Conservation (phyloP, 2,797 vertebrate genomes). For the Sylvia borin region DNA sequence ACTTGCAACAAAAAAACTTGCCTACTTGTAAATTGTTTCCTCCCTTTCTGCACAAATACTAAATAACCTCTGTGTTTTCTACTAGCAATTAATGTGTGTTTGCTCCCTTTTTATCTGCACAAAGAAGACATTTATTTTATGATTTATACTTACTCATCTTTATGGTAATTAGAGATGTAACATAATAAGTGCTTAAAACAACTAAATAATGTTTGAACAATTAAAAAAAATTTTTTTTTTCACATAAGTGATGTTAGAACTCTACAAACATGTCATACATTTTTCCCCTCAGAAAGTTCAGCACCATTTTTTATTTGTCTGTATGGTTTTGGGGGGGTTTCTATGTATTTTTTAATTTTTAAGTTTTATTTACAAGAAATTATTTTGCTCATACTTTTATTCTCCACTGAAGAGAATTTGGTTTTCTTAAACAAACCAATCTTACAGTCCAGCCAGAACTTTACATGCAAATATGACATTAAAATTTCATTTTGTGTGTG, state of each 20-base stretch:
- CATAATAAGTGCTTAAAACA: background rate
- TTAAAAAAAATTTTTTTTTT: background rate
- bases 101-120: background rate
- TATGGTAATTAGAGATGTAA: background rate
- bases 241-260: background rate
- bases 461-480: conserved; percentile 10
- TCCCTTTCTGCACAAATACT: background rate
- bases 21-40: background rate
- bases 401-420: background rate
- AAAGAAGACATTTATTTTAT: background rate
- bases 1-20: background rate
- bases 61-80: background rate
- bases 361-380: background rate
- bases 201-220: background rate
- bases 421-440: background rate
- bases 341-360: background rate
- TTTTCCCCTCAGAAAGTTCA: background rate
- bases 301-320: background rate
- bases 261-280: background rate
- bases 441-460: background rate
- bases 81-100: background rate
- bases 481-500: background rate
- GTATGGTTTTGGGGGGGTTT: fast-evolving
- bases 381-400: background rate
- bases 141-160: background rate